Base-by-base conservation (phyloP, 23 tunicate genomes). In the Diplosoma virens region DNA sequence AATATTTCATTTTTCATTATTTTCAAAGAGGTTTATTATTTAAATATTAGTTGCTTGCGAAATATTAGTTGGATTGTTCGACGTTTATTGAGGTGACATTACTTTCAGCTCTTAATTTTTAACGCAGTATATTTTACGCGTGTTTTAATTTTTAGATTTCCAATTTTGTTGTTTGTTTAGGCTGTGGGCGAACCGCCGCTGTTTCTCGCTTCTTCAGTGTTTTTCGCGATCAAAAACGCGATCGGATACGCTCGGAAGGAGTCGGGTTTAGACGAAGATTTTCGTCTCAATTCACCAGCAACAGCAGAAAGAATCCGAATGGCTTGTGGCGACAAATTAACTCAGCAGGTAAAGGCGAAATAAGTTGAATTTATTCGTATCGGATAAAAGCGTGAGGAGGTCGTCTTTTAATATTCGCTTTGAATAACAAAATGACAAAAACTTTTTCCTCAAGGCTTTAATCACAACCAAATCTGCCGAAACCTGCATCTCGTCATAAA, bases 181-280 rank as follows among this genome's bases (percentile, higher is more conserved):
- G 98, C 81, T 32, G 73, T 87, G 37, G 98, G 98, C 0, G 98
- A 93, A 66, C 98, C 98, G 31, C 94, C 98, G 5, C 33, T 93
- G 4, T 82, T 87, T 41, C 81, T 93, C 21, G 94, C 88, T 7
- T 33, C 94, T 9, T 81, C 93, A 1, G 98, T 87, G 22, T 87
- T 93, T 25, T 87, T 81, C 54, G 98, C 98, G 0, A 86, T 93
- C 65, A 82, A 87, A 82, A 77, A 87, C 67, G 98, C 94, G n/a
- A 77, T 93, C 46, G 76, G 75, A 52, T 45, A 24, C 21, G 85
- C 88, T 23, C 73, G 89, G 23, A 5, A 27, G 45, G 82, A 86
- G 5, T 50, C 81, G 30, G 84, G 84, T 11, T 23, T 90, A 41
- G 18, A 72, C 46, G 79, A 84, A 65, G 48, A 54, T 24, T 90